Conservation (phyloP, 2,888 invertebrate species). For the Criorhina ranunculi region DNA sequence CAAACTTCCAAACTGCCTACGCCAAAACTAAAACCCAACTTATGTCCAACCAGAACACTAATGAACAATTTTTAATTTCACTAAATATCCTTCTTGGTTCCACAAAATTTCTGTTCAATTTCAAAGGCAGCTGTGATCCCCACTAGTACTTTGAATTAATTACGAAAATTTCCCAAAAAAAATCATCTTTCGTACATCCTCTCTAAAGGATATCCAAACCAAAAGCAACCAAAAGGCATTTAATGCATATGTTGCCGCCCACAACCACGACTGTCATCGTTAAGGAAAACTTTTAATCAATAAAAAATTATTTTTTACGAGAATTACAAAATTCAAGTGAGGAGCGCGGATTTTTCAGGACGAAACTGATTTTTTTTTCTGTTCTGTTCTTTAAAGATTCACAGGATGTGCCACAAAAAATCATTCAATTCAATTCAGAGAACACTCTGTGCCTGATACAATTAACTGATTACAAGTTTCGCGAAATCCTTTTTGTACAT, state of each 20-base stretch:
- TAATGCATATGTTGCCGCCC: slow-evolving; percentile 61
- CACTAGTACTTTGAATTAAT: slow-evolving; percentile 66
- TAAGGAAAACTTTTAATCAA: slow-evolving; percentile 68
- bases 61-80: slow-evolving; percentile 34
- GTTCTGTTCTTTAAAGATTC: slow-evolving; percentile 39
- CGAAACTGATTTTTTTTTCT: slow-evolving; percentile 42
- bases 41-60: slow-evolving; percentile 9
- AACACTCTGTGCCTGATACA: slow-evolving; percentile 70
- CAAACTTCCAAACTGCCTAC: slow-evolving; percentile 9
- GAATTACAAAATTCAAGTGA: slow-evolving; percentile 41
- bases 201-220: slow-evolving; percentile 23
- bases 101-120: slow-evolving; percentile 2
- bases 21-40: slow-evolving; percentile 36
- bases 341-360: slow-evolving; percentile 8
- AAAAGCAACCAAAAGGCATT: slow-evolving; percentile 61
- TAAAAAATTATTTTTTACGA: slow-evolving; percentile 59
- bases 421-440: slow-evolving; percentile 67
- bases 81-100: background rate
- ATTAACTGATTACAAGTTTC: slow-evolving; percentile 75
- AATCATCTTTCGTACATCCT: slow-evolving; percentile 20
- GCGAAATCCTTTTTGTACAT: slow-evolving; percentile 73
- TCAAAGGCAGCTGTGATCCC: slow-evolving; percentile 42
- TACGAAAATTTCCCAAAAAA: slow-evolving; percentile 38
- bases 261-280: slow-evolving; percentile 51
- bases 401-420: slow-evolving; percentile 58